These are phyloP conservation scores for Metopolophium dirhodum DNA, from an alignment of 1,140 invertebrate species.

Conservation along the genomic window DNA sequence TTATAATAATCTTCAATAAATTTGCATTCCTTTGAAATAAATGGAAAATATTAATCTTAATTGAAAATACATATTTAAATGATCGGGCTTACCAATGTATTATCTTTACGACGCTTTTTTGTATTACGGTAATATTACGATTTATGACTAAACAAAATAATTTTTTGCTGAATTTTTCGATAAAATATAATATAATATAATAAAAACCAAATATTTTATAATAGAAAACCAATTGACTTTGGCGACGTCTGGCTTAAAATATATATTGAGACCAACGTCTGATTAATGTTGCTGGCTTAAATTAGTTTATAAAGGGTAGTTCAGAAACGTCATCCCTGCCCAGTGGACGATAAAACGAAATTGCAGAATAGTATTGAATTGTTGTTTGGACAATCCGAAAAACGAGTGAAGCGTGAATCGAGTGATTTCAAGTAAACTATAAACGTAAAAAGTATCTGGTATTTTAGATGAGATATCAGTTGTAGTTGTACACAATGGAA, in stretches of 20 bases:
- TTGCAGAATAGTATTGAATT: not conserved
- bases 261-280: not conserved
- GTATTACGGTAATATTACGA: not conserved
- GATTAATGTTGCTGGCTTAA: not conserved
- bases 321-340: not conserved
- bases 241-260: not conserved
- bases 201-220: not conserved
- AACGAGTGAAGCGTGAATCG: not conserved
- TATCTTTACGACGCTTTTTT: not conserved
- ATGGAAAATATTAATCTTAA: not conserved
- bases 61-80: too few relatives aligned
- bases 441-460: not conserved
- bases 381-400: not conserved
- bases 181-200: not conserved
- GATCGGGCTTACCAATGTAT: not conserved
- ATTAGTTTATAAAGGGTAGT: not conserved
- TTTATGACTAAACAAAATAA: not conserved
- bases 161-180: not conserved
- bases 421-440: not conserved
- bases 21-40: not conserved
- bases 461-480: not conserved
- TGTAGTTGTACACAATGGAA: not conserved
- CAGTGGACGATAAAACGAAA: not conserved
- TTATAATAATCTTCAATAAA: not conserved
- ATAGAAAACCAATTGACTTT: not conserved